Evolutionary conservation across 2,113 vertebrate genomes (phyloP), one percentile per base, ranked within the genome.

Genomic region (Pituophis catenifer): DNA sequence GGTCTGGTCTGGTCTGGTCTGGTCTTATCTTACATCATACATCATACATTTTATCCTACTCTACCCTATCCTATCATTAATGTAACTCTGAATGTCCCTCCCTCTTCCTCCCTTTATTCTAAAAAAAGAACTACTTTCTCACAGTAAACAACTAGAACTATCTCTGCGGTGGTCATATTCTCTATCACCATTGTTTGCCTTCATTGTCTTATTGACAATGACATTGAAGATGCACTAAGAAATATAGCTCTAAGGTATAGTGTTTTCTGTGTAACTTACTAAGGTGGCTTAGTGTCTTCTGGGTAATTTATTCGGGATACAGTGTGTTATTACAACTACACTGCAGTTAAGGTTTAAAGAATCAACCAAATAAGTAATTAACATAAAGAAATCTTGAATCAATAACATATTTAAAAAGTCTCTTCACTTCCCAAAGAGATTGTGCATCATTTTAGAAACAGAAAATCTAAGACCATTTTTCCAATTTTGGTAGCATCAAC

Each of bases 281-380:
- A 33, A 59, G 53, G 50, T 93, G 92, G 89, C 92, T 93, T 95
- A 52, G 38, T 75, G 93, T 33, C 65, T 52, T 86, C 93, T 38
- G 2, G 0, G 5, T 53, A 91, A 88, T 88, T 89, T 59, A 62
- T 89, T 95, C 70, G 15, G 89, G 89, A 0, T 38, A 12, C 21
- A 57, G 29, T 65, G 23, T 75, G 65, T 48, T 92, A 88, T 91
- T 94, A 93, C 48, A 94, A 75, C 23, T 54, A 91, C 6, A 90
- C 65, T 93, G 81, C 91, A 88, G 59, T 11, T 92, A 55, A 85
- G 55, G 10, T 55, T 33, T 26, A 88, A 88, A 81, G 24, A 52
- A 70, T n/a, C 29, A 90, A 65, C 26, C 23, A 50, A 21, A 3
- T 54, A 33, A 4, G 3, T 12, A 50, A 15, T 19, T 8, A 58